Evolutionary conservation across 2,888 invertebrate species (phyloP), one percentile per base, ranked within the genome.

Genomic region (Deilephila elpenor): DNA sequence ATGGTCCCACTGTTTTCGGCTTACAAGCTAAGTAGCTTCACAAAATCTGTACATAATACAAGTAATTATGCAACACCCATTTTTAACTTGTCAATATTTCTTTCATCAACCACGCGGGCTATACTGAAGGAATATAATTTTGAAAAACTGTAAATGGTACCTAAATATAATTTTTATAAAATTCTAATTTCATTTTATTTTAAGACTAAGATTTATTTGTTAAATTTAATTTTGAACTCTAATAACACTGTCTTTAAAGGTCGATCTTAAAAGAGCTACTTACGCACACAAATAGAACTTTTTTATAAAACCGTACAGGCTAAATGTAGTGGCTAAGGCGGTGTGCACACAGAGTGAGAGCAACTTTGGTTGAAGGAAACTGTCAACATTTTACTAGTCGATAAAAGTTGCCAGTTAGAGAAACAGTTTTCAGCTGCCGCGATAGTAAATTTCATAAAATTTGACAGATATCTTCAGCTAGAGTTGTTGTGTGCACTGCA

Each of bases 51-150:
- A 44, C 44, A 44, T 3, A 37, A 37, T 37, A 51, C 17, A 51
- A 25, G 17, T 25, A 20, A 20, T 44, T 29, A 19, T 37, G 14
- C 25, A 51, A 20, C 64, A 44, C 20, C 17, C 51, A 44, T 14
- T 25, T 67, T 56, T 56, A 20, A 17, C 25, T 37, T n/a, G 37
- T 20, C 51, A 44, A 61, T 32, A 32, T 32, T 29, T 29, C 44
- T 25, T 67, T 67, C 20, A 62, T 25, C 64, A 44, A 67, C 14
- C 64, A 67, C 44, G 44, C 64, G n/a, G n/a, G 44, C 25, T 67
- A 67, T 51, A 67, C 25, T 67, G 17, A 51, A 64, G 34, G 37
- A 64, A 64, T 34, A 19, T 19, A 61, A 61, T 17, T 61, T 25
- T 25, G 11, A 14, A 34, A 67, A 25, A 64, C 5, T 62, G n/a